These are phyloP conservation scores for Philaethria dido DNA, from an alignment of 2,888 invertebrate species.

Conservation along the genomic window DNA sequence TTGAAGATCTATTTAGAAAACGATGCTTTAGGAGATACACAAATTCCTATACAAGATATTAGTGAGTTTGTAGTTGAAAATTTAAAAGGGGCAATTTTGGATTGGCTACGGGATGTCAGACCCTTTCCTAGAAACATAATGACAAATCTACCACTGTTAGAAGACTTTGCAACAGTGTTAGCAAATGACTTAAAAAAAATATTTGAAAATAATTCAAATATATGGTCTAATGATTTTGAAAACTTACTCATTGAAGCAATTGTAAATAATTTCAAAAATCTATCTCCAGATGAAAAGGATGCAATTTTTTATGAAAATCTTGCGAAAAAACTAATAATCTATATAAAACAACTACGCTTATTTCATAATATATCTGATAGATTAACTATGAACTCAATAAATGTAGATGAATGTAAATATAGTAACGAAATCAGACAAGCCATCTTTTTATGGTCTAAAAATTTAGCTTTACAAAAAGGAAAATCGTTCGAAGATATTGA, in stretches of 20 bases:
- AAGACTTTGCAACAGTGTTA: slow-evolving; percentile 20
- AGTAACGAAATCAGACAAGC: slow-evolving; percentile 19
- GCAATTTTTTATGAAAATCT: slow-evolving; percentile 4
- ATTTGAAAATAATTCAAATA: slow-evolving; percentile 6
- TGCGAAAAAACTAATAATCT: slow-evolving; percentile 23
- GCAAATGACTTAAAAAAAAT: slow-evolving; percentile 24
- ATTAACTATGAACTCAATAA: background rate
- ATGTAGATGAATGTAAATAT: background rate
- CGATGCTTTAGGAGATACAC: background rate
- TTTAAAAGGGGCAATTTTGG: slow-evolving; percentile 20
- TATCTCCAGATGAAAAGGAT: background rate
- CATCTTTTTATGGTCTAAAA: slow-evolving; percentile 26
- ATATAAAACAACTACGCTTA: slow-evolving; percentile 22
- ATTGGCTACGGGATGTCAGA: slow-evolving; percentile 18
- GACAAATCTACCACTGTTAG: slow-evolving; percentile 3
- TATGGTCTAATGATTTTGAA: slow-evolving; percentile 8
- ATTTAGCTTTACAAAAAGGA: slow-evolving; percentile 25
- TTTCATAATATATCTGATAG: slow-evolving; percentile 26
- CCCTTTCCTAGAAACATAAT: slow-evolving; percentile 10
- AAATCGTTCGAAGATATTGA: slow-evolving; percentile 12
- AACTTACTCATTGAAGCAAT: slow-evolving; percentile 17
- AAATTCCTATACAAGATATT: slow-evolving; percentile 22
- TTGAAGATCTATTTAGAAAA: slow-evolving; percentile 32
- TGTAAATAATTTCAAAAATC: slow-evolving; percentile 12
- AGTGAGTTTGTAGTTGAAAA: slow-evolving; percentile 28